A percentile compares a stretch with the other conserved stretches of the same genome.
Evolutionary conservation across 2,797 vertebrate genomes (phyloP).

Genomic region (Cyclopterus lumpus): DNA sequence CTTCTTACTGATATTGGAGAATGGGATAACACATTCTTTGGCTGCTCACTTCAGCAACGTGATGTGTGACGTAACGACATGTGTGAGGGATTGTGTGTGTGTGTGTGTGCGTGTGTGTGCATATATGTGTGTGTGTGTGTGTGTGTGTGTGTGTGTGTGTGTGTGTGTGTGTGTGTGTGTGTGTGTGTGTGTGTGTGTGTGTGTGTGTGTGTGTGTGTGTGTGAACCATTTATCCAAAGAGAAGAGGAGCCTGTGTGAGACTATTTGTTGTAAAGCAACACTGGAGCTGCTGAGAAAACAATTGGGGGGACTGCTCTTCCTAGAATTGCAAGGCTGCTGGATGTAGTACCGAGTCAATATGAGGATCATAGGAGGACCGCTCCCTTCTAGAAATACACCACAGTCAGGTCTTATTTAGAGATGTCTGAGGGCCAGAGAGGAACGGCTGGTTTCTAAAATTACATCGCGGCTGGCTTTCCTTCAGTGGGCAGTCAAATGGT

Average conservation of each 20-base stretch:
- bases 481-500: constrained; percentile 44
- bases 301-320: neutral
- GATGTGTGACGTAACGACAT: constrained; percentile 17
- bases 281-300: neutral
- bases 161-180: constrained; percentile 10
- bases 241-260: neutral
- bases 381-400: constrained; percentile 43
- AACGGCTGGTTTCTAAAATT: constrained; percentile 63
- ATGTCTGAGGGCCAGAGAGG: constrained; percentile 33
- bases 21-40: no score
- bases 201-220: neutral
- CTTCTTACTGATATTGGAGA: no score
- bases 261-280: constrained; percentile 15
- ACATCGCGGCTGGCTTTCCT: constrained; percentile 50
- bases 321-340: constrained; percentile 16
- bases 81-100: neutral
- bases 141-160: neutral
- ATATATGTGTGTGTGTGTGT: constrained; percentile 11
- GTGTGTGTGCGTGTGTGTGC: constrained; percentile 3
- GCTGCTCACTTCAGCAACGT: no score
- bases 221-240: constrained; percentile 28
- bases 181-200: constrained; percentile 9
- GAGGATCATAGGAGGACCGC: constrained; percentile 28
- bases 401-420: constrained; percentile 28
- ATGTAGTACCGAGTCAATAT: constrained; percentile 43